These are phyloP conservation scores for Lottia gigantea DNA, from an alignment of 2,888 invertebrate species.

Conservation along the genomic window DNA sequence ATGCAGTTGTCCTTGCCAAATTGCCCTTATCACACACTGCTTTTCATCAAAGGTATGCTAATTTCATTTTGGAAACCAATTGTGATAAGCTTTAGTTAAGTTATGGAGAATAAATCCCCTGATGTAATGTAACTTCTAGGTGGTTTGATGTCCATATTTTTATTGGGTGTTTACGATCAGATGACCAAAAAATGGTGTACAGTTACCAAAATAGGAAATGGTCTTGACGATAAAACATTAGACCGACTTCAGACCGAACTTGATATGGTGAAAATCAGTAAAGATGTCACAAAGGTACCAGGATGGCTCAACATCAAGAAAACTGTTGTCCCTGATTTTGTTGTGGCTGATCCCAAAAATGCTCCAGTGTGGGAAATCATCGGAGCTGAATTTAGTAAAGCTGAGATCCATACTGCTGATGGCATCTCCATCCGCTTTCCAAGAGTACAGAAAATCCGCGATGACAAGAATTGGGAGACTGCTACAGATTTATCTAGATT, in stretches of 20 bases:
- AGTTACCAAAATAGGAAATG: conserved; percentile 84
- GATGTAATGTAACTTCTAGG: conserved; percentile 67
- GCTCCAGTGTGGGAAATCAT: conserved; percentile 94
- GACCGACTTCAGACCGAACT: conserved; percentile 77
- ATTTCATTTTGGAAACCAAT: no score
- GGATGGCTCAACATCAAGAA: conserved; percentile 66
- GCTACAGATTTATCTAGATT: conserved; percentile 79
- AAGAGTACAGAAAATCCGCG: conserved; percentile 79
- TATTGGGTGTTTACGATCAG: conserved; percentile 90
- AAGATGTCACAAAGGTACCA: conserved; percentile 62
- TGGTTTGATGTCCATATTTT: conserved; percentile 91
- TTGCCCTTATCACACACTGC: no score
- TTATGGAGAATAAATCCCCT: no score
- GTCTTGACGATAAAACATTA: conserved; percentile 88
- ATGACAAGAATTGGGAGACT: conserved; percentile 86
- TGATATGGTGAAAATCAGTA: conserved; percentile 84
- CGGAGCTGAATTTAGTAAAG: conserved; percentile 75
- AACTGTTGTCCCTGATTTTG: conserved; percentile 89
- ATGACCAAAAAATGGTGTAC: conserved; percentile 80
- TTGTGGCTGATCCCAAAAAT: conserved; percentile 82
- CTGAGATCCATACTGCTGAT: conserved; percentile 85
- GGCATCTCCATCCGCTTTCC: conserved; percentile 96
- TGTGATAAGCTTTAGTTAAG: no score
- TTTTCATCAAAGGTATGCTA: no score
- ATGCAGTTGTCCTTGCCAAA: no score